These are phyloP conservation scores for Brachypteracias leptosomus DNA, from an alignment of 2,113 vertebrate species.

Conservation along the genomic window DNA sequence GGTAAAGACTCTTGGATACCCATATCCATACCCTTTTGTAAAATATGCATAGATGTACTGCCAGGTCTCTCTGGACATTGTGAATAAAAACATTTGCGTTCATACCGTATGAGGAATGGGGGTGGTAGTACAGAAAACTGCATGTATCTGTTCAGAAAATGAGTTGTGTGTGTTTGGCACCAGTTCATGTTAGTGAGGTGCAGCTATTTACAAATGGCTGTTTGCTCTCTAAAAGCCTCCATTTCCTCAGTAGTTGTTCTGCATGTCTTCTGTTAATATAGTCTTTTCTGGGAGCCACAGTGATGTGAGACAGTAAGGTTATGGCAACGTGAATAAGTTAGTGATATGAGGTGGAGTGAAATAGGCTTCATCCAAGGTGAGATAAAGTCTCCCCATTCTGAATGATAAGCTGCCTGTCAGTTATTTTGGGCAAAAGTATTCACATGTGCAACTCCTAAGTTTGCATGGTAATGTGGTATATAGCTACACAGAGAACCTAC, in stretches of 20 bases:
- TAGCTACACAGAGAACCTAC: not conserved
- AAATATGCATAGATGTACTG: not conserved
- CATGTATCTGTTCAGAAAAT: not conserved
- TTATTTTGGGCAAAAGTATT: constrained; percentile 12
- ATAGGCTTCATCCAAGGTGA: not conserved
- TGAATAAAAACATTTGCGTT: not conserved
- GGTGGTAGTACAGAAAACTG: not conserved
- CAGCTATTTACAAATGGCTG: not conserved
- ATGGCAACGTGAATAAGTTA: not conserved
- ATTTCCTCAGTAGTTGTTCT: not conserved
- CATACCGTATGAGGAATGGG: not conserved
- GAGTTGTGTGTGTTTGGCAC: not conserved
- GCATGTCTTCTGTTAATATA: not conserved
- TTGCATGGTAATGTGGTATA: not conserved
- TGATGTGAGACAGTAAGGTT: not conserved
- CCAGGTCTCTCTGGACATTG: rapidly evolving
- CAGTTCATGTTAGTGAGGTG: not conserved
- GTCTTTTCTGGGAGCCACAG: not conserved
- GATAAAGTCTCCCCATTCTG: not conserved
- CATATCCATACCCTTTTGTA: not conserved
- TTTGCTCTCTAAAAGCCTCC: not conserved
- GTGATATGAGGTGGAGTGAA: not conserved
- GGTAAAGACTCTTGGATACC: not conserved
- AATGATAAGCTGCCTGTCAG: not conserved
- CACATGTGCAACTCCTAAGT: not conserved